Evolutionary conservation across 2,113 vertebrate genomes (phyloP).

Genomic region (Nothocercus nigrocapillus): DNA sequence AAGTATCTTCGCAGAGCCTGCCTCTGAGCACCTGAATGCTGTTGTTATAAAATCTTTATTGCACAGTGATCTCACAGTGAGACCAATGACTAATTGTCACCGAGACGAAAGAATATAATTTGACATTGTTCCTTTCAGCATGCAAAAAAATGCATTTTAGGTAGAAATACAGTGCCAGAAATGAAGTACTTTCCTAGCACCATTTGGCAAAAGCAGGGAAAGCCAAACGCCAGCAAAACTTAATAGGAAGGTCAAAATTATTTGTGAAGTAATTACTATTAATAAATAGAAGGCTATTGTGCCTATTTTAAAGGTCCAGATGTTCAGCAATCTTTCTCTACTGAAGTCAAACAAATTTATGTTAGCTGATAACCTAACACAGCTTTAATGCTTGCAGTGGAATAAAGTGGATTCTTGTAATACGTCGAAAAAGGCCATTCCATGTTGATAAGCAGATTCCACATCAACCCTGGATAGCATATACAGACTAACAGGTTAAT

Average conservation of each 20-base stretch:
- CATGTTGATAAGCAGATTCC: not conserved
- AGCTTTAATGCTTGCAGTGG: not conserved
- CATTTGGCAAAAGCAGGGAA: not conserved
- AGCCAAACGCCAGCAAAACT: slow-evolving; percentile 19
- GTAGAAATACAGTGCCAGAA: not conserved
- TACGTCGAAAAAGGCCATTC: not conserved
- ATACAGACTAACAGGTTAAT: not conserved
- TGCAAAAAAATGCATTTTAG: not conserved
- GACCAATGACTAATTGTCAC: not conserved
- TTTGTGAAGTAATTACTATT: not conserved
- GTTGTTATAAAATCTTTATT: not conserved
- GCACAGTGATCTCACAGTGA: not conserved
- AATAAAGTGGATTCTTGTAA: not conserved
- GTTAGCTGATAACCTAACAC: not conserved
- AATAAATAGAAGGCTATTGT: not conserved
- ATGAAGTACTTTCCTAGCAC: not conserved
- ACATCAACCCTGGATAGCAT: not conserved
- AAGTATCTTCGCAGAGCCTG: not conserved
- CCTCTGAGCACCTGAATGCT: not conserved
- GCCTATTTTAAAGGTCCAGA: not conserved
- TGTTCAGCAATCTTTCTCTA: not conserved
- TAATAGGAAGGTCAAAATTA: slow-evolving; percentile 21
- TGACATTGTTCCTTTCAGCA: not conserved
- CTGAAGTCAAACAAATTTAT: not conserved
- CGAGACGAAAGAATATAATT: not conserved